Evolutionary conservation across 2,113 vertebrate genomes (phyloP), one percentile per base, ranked within the genome.

Genomic region (Anolis carolinensis): DNA sequence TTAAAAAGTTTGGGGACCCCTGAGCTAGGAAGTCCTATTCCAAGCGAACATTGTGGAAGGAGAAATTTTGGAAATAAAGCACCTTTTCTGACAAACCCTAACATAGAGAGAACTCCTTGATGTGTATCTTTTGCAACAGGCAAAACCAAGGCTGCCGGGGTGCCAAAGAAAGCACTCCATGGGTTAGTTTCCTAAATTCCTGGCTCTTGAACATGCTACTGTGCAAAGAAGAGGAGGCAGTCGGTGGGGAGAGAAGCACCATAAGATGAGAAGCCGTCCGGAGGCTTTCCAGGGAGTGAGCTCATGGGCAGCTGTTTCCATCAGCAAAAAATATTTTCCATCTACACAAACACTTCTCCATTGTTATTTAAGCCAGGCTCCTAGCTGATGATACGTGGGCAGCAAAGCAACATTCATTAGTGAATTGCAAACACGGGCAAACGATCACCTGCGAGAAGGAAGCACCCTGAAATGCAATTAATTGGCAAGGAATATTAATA

Each of bases 221-320:
- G 97, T 97, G 95, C 92, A 90, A 88, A 89, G 93, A 95, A 71
- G 32, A 2, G 21, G 70, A 14, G 18, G 21, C 48, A 55, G 5
- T 59, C 34, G 8, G 85, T 4, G 27, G 27, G 9, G 36, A 30
- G n/a, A 92, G 94, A 90, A 93, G 77, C 81, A 63, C 86, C 89
- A 87, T 91, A 91, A 90, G 86, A 89, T 93, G 91, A 87, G 86
- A 93, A 93, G 94, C 94, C 93, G 92, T 84, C 68, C 92, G 96
- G 95, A 95, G 84, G 89, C 89, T 80, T 79, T 96, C 97, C 96
- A 97, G 95, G 89, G 90, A 88, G 92, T 97, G 96, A 97, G 95
- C 95, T 97, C 96, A 97, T 86, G 88, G 95, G 90, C 86, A 90
- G 94, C 93, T 81, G 94, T 94, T 92, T 94, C 90, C 84, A 90